Evolutionary conservation across 2,888 invertebrate species (phyloP).

Genomic region (Ormyrus rosae): DNA sequence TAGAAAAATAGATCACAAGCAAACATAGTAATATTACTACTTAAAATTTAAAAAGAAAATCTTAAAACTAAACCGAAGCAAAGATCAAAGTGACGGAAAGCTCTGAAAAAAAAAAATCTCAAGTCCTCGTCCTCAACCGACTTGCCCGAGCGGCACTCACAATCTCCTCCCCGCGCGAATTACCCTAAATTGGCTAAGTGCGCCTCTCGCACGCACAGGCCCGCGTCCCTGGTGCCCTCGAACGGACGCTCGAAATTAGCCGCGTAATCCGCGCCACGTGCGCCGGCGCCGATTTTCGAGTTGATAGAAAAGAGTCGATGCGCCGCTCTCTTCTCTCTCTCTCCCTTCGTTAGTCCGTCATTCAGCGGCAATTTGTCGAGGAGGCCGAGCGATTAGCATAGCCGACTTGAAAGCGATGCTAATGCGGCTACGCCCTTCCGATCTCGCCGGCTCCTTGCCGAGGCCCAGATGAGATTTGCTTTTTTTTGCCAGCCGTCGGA

Average conservation of each 20-base stretch:
- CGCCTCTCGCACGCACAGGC: conserved; percentile 26
- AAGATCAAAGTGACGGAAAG: conserved; percentile 4
- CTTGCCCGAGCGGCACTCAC: conserved; percentile 1
- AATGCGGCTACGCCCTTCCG: conserved; percentile 54
- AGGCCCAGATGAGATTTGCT: background rate
- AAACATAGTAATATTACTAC: too few relatives aligned
- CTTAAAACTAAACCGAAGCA: background rate
- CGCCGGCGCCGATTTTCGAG: conserved; percentile 56
- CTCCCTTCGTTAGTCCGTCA: conserved; percentile 64
- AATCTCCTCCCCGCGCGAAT: conserved; percentile 47
- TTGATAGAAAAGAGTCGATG: conserved; percentile 29
- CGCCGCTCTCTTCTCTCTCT: background rate
- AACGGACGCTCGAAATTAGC: conserved; percentile 71
- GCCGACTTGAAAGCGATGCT: conserved; percentile 70
- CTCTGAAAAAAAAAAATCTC: conserved; percentile 17
- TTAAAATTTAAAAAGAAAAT: background rate
- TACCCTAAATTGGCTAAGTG: conserved; percentile 52
- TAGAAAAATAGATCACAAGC: too few relatives aligned
- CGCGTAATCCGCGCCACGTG: conserved; percentile 74
- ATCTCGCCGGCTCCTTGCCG: background rate
- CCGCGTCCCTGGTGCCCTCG: background rate
- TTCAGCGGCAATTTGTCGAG: conserved; percentile 67
- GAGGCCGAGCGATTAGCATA: conserved; percentile 67
- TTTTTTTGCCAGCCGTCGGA: background rate
- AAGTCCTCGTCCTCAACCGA: background rate